Percentiles rank a stretch among this genome's conserved stretches.
phyloP scores from a whole-genome alignment of 2,888 invertebrate genomes.

The Subacronicta megacephala region DNA sequence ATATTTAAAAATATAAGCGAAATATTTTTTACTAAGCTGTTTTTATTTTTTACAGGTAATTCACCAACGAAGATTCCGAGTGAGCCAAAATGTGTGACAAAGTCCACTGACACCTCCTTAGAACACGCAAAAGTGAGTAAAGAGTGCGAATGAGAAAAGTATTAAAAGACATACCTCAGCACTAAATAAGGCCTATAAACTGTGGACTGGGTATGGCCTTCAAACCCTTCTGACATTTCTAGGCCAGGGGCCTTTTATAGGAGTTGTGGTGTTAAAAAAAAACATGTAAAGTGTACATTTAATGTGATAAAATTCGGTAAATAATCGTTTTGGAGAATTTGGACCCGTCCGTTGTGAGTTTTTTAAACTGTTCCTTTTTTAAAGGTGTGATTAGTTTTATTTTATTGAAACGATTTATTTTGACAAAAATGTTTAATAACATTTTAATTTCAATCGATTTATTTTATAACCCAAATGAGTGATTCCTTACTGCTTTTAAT shows the following conservation, averaged over 20 bases:
- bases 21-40: too few relatives aligned
- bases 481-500: slow-evolving; percentile 9
- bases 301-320: slow-evolving; percentile 46
- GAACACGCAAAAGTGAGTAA: slow-evolving; percentile 67
- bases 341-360: slow-evolving; percentile 51
- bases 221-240: slow-evolving; percentile 1
- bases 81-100: slow-evolving; percentile 70
- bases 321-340: slow-evolving; percentile 35
- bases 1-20: too few relatives aligned
- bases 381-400: not conserved
- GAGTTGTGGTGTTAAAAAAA: slow-evolving; percentile 21
- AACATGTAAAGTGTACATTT: slow-evolving; percentile 32
- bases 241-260: slow-evolving; percentile 18
- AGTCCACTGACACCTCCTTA: slow-evolving; percentile 68
- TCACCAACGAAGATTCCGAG: slow-evolving; percentile 62
- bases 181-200: not conserved
- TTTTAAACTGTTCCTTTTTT: not conserved
- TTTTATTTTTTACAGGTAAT: slow-evolving; percentile 61
- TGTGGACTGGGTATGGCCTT: slow-evolving; percentile 27
- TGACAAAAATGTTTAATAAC: not conserved
- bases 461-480: slow-evolving; percentile 6
- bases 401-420: slow-evolving; percentile 20
- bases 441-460: not conserved
- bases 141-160: slow-evolving; percentile 64
- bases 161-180: slow-evolving; percentile 24